Base-by-base conservation (phyloP, 2,797 vertebrate species). In the Crenuchus spilurus region DNA sequence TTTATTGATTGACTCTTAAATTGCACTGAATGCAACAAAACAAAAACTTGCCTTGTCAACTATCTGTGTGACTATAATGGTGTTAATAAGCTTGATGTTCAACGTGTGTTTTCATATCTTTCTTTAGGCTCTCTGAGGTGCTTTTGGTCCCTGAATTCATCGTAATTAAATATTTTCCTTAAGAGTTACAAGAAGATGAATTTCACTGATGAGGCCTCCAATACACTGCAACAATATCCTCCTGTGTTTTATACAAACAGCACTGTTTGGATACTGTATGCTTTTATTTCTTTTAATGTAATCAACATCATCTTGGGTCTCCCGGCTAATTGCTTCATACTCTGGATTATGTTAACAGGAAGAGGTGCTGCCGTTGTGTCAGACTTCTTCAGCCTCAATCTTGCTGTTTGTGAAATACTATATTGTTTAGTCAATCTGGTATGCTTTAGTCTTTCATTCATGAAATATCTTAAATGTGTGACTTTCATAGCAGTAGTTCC, bases 381-480 rank as follows among this genome's bases (percentile, higher is more conserved):
- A 26, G 71, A 74, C 11, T 66, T 73, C 28, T 64, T 73, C 20
- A 65, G 7, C 4, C 11, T 73, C 30, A 73, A 73, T 55, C 49
- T 73, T 28, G n/a, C 39, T 16, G 0, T 58, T 33, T 55, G 49
- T 22, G 46, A 72, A 26, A 18, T 72, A 28, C 8, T 71, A 14
- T 30, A 49, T 26, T 71, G 52, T 18, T 28, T 35, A 13, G 6
- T 16, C 33, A 39, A 24, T 57, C n/a, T 24, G n/a, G 37, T 4
- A 8, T 41, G 24, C 8, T 13, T 76, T 52, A 6, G 10, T 9
- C 8, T 31, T 28, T 14, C 6, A 20, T 20, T 6, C 35, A 18
- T 18, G 24, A 5, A 20, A 3, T 13, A 58, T 18, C 31, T 5
- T 37, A 35, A 35, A 6, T 37, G 42, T 31, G 2, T 9, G 5